These are phyloP conservation scores for Micrastur ruficollis DNA, from an alignment of 2,797 vertebrate species.

Conservation along the genomic window DNA sequence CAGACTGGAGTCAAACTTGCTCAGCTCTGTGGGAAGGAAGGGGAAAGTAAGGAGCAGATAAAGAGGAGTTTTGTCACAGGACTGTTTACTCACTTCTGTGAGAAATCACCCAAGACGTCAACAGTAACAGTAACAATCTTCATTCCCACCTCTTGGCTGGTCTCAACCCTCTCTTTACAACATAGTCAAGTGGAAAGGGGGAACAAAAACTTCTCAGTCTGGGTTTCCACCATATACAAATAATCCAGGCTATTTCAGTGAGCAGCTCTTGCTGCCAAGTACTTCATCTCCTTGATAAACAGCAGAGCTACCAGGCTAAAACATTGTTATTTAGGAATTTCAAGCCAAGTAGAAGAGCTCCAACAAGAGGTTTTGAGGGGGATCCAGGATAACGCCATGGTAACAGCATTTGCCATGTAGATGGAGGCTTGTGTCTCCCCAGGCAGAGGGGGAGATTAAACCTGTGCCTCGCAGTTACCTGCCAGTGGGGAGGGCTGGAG, in stretches of 20 bases:
- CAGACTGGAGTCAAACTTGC: not conserved
- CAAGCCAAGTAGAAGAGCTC: not conserved
- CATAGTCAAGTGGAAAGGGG: not conserved
- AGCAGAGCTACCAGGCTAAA: not conserved
- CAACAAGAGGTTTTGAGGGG: not conserved
- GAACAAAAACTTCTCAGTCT: not conserved
- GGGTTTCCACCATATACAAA: not conserved
- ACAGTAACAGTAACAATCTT: not conserved
- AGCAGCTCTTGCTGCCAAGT: not conserved
- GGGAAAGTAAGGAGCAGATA: not conserved
- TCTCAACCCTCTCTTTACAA: not conserved
- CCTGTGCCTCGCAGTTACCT: not conserved
- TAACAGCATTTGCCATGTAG: not conserved
- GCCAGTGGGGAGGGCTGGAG: not conserved
- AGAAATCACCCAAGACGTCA: not conserved
- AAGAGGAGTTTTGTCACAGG: not conserved
- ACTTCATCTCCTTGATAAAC: conserved; percentile 15
- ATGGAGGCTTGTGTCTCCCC: not conserved
- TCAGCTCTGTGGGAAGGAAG: accelerated
- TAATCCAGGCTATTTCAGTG: not conserved
- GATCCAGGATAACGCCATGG: not conserved
- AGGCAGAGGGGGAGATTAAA: not conserved
- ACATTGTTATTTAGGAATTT: not conserved
- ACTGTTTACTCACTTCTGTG: not conserved
- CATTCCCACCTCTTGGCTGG: not conserved